Conservation (phyloP, 2,888 invertebrate species). For the Drosophila mimetica region DNA sequence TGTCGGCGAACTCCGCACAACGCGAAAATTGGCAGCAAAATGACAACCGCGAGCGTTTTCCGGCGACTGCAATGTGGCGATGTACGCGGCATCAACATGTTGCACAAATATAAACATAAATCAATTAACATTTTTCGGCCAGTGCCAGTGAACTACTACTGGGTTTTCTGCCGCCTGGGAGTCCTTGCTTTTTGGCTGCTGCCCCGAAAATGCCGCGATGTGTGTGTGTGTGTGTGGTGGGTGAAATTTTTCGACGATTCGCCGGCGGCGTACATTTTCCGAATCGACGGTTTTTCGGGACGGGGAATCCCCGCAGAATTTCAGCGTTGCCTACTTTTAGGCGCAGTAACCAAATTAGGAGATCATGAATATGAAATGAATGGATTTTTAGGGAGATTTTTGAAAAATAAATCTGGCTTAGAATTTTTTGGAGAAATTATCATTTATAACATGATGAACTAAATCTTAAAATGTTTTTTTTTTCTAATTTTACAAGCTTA, state of each 20-base stretch:
- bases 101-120: slow-evolving; percentile 80
- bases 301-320: neutral
- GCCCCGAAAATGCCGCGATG: slow-evolving; percentile 7
- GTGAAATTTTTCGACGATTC: slow-evolving; percentile 33
- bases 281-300: slow-evolving; percentile 55
- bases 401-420: neutral
- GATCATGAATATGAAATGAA: neutral
- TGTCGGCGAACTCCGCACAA: slow-evolving; percentile 12
- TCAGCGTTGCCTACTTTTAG: slow-evolving; percentile 64
- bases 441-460: too few relatives aligned
- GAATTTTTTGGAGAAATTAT: too few relatives aligned
- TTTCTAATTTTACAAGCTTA: too few relatives aligned
- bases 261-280: slow-evolving; percentile 58
- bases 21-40: slow-evolving; percentile 35
- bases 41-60: slow-evolving; percentile 72
- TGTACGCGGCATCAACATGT: slow-evolving; percentile 66
- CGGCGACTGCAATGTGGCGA: slow-evolving; percentile 26
- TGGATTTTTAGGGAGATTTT: neutral
- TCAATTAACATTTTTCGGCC: slow-evolving; percentile 73
- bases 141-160: slow-evolving; percentile 6
- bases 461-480: too few relatives aligned
- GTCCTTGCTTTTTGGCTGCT: slow-evolving; percentile 7
- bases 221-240: neutral
- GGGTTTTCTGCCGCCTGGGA: neutral
- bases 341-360: slow-evolving; percentile 33